Percentiles rank a stretch among this genome's conserved stretches.
phyloP scores from a whole-genome alignment of 2,797 vertebrate species.

The Cyprinella venusta region DNA sequence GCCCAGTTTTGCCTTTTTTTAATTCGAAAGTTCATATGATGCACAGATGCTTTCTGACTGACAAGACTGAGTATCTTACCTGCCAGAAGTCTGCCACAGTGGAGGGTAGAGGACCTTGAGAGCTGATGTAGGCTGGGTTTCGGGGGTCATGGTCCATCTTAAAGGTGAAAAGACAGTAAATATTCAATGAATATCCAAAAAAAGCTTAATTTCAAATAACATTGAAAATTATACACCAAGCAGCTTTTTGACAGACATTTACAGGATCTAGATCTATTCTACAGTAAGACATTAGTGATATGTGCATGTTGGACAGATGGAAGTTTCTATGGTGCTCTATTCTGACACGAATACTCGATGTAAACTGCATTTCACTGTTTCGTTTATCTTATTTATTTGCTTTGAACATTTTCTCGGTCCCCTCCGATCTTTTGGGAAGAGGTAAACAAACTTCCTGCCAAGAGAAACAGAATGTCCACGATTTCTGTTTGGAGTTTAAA shows the following conservation, averaged over 20 bases:
- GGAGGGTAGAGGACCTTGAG: slow-evolving; percentile 91
- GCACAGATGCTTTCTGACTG: not conserved
- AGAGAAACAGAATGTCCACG: slow-evolving; percentile 42
- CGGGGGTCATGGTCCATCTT: slow-evolving; percentile 98
- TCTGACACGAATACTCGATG: slow-evolving; percentile 27
- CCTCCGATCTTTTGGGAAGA: slow-evolving; percentile 24
- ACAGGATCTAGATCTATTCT: not conserved
- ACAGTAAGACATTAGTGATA: not conserved
- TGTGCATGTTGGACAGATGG: not conserved
- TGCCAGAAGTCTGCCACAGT: slow-evolving; percentile 98
- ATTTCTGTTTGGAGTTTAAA: slow-evolving; percentile 42
- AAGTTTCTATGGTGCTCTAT: slow-evolving; percentile 38
- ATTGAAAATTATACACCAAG: not conserved
- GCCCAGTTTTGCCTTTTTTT: not conserved
- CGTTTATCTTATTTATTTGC: slow-evolving; percentile 30
- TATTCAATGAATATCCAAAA: no score
- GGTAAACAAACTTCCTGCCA: slow-evolving; percentile 48
- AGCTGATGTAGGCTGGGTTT: slow-evolving; percentile 93
- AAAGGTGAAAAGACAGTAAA: slow-evolving; percentile 57
- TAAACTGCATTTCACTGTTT: slow-evolving; percentile 7
- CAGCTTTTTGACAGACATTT: slow-evolving; percentile 35
- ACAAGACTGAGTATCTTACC: slow-evolving; percentile 72
- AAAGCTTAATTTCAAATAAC: not conserved
- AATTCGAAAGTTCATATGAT: not conserved
- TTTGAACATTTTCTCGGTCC: slow-evolving; percentile 21